Conservation (phyloP, 2,888 invertebrate species). For the Calliopum simillimum region DNA sequence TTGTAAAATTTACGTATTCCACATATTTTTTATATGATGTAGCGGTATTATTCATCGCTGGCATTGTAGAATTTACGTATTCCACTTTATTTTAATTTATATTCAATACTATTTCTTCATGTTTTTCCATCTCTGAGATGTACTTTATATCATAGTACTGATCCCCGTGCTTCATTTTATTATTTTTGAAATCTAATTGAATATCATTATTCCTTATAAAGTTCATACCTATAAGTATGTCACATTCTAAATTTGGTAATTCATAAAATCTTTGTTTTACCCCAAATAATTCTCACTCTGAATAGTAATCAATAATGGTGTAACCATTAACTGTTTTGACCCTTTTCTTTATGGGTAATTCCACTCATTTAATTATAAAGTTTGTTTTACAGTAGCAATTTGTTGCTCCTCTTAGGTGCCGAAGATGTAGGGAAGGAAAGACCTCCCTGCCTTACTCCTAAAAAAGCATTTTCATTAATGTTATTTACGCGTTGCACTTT, state of each 20-base stretch:
- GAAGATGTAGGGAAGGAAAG: slow-evolving; percentile 18
- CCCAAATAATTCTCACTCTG: slow-evolving; percentile 31
- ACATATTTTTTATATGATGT: too few relatives aligned
- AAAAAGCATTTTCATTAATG: slow-evolving; percentile 26
- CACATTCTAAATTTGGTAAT: slow-evolving; percentile 33
- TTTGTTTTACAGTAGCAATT: slow-evolving; percentile 34
- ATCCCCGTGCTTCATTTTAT: neutral
- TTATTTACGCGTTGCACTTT: slow-evolving; percentile 28
- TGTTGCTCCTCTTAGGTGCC: neutral
- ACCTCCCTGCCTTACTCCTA: neutral
- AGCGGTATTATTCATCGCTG: too few relatives aligned
- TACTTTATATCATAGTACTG: too few relatives aligned
- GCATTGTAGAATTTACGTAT: too few relatives aligned
- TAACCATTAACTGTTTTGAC: slow-evolving; percentile 27
- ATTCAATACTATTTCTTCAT: too few relatives aligned
- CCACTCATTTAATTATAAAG: neutral
- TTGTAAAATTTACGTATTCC: too few relatives aligned
- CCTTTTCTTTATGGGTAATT: slow-evolving; percentile 24
- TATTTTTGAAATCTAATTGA: slow-evolving; percentile 2
- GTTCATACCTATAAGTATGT: slow-evolving; percentile 30
- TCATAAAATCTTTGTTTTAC: slow-evolving; percentile 31
- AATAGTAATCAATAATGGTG: slow-evolving; percentile 22
- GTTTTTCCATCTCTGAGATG: too few relatives aligned
- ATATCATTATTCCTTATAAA: slow-evolving; percentile 10
- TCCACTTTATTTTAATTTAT: too few relatives aligned